Evolutionary conservation across 2,797 vertebrate species (phyloP), one percentile per base, ranked within the genome.

Genomic region (Pseudotriccus pelzelni): DNA sequence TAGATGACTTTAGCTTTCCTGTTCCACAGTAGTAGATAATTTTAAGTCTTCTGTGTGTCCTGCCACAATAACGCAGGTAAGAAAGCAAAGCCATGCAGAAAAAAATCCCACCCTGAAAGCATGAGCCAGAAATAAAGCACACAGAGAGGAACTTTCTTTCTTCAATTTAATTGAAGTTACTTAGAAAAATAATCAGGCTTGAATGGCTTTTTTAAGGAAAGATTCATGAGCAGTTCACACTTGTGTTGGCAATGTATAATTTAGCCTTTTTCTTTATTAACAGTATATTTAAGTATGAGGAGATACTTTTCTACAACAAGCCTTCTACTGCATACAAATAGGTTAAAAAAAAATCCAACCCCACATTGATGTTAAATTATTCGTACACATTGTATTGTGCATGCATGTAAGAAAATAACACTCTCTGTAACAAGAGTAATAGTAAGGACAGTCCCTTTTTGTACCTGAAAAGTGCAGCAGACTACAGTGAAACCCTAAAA

Each of bases 101-200:
- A 78, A 73, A 86, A 81, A 53, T 37, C 55, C 78, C 77, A 18
- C 37, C 80, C 55, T 23, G 18, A 64, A 93, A 90, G 55, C 34
- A 56, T 2, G 58, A 97, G 56, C 66, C 93, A 94, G 80, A 94
- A 97, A 97, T 91, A 97, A 97, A 97, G 52, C 91, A 96, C 91
- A 94, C 87, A 94, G 95, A 97, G 63, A 97, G 56, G 75, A 81
- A 67, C 55, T 96, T 97, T 92, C 93, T 90, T 96, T 87, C 97
- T 98, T 97, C 97, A 98, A 97, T 98, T 98, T 98, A 98, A 98
- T 98, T 98, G 97, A 98, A 98, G 96, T 98, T 98, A 98, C 96
- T 98, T 98, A 98, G 97, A 98, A 98, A 98, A 98, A 98, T 98
- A 98, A 98, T 98, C 97, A 98, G 97, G 97, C 97, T 98, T 97